Evolutionary conservation across 1,140 invertebrate genomes (phyloP).

Genomic region (Drosophila kurseongensis): DNA sequence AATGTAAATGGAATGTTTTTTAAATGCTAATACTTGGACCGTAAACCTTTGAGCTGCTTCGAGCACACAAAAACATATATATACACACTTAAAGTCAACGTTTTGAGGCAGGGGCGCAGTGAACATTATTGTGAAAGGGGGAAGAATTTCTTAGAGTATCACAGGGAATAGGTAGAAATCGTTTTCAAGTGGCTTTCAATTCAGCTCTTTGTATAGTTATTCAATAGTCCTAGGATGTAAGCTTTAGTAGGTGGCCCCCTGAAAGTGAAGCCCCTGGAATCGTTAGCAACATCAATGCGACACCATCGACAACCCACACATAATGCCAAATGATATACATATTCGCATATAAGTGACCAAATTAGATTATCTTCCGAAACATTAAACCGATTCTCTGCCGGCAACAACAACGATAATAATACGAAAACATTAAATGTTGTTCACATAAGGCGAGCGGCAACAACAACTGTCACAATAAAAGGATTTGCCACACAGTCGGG

Average conservation of each 20-base stretch:
- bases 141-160: no score
- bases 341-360: conserved; percentile 84
- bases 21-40: conserved; percentile 56
- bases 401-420: conserved; percentile 60
- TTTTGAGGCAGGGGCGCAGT: neutral
- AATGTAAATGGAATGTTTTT: conserved; percentile 75
- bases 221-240: no score
- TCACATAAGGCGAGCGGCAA: conserved; percentile 67
- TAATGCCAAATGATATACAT: conserved; percentile 82
- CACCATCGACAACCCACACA: conserved; percentile 22
- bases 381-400: conserved; percentile 79
- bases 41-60: conserved; percentile 28
- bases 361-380: conserved; percentile 84
- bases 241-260: no score
- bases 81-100: neutral
- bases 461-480: conserved; percentile 84
- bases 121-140: neutral
- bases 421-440: conserved; percentile 83
- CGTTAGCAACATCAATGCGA: neutral
- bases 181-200: no score
- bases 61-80: neutral
- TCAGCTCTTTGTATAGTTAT: no score
- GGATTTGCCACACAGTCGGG: conserved; percentile 62
- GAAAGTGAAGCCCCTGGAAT: neutral
- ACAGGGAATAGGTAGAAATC: no score